These are phyloP conservation scores for Zosterops pallidus DNA, from an alignment of 2,113 vertebrate genomes.

Conservation along the genomic window DNA sequence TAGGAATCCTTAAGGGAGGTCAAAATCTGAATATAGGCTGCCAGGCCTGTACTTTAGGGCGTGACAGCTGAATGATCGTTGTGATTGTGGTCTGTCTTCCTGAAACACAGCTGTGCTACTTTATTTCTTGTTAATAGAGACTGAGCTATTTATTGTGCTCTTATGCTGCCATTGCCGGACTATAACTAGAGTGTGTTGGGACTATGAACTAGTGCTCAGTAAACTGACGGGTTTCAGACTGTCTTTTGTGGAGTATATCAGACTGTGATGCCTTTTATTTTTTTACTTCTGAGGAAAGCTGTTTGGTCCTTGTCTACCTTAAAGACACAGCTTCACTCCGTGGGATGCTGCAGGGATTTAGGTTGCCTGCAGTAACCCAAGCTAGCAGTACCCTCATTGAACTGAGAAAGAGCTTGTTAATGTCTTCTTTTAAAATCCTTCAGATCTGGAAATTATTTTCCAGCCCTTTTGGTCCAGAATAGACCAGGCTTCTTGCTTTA, in stretches of 20 bases:
- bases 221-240: neutral
- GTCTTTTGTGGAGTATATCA: neutral
- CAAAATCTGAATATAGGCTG: neutral
- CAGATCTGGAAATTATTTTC: conserved; percentile 5
- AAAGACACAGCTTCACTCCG: neutral
- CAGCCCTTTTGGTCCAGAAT: neutral
- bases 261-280: neutral
- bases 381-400: neutral
- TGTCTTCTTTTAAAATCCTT: neutral
- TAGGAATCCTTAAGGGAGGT: neutral
- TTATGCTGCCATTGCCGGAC: neutral
- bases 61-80: neutral
- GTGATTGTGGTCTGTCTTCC: neutral
- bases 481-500: neutral
- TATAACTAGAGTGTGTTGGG: neutral
- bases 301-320: neutral
- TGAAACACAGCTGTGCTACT: neutral
- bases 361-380: neutral
- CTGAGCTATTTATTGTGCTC: neutral
- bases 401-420: neutral
- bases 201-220: neutral
- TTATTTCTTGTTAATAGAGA: neutral
- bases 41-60: neutral
- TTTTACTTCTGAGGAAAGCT: neutral
- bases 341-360: neutral